phyloP scores from a whole-genome alignment of 1,140 invertebrate species.

The Whitmania pigra region DNA sequence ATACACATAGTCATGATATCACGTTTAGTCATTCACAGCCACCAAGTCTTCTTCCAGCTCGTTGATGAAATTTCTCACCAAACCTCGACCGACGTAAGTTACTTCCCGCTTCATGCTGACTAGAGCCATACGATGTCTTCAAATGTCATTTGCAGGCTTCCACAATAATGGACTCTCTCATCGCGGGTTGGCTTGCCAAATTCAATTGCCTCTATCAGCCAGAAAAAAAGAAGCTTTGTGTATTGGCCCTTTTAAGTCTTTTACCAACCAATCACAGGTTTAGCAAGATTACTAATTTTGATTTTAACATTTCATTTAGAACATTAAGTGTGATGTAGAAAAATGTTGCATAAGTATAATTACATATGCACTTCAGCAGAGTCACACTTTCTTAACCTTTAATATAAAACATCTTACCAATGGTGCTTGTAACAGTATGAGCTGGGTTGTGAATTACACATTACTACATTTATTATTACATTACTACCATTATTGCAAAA shows the following conservation, averaged over 20 bases:
- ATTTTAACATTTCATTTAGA: not conserved
- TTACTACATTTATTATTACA: too few relatives aligned
- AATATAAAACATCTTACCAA: not conserved
- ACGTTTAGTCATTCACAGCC: constrained; percentile 19
- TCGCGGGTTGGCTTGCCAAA: constrained; percentile 65
- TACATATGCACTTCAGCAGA: not conserved
- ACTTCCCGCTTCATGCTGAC: constrained; percentile 15
- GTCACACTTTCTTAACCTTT: not conserved
- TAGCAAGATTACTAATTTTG: not conserved
- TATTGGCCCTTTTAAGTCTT: constrained; percentile 66
- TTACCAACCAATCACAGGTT: constrained; percentile 26
- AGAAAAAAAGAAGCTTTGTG: constrained; percentile 66
- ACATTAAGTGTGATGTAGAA: not conserved
- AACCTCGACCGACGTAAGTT: not conserved
- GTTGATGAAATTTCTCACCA: not conserved
- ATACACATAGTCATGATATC: not conserved
- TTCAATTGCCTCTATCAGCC: constrained; percentile 62
- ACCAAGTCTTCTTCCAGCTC: constrained; percentile 29
- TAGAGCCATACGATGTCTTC: constrained; percentile 11
- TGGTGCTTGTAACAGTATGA: too few relatives aligned
- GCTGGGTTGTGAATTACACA: too few relatives aligned
- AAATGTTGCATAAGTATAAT: not conserved
- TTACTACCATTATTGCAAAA: too few relatives aligned
- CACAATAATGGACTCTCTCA: constrained; percentile 53
- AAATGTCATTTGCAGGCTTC: constrained; percentile 51